Conservation (phyloP, 2,797 vertebrate species). For the Cyclopterus lumpus region DNA sequence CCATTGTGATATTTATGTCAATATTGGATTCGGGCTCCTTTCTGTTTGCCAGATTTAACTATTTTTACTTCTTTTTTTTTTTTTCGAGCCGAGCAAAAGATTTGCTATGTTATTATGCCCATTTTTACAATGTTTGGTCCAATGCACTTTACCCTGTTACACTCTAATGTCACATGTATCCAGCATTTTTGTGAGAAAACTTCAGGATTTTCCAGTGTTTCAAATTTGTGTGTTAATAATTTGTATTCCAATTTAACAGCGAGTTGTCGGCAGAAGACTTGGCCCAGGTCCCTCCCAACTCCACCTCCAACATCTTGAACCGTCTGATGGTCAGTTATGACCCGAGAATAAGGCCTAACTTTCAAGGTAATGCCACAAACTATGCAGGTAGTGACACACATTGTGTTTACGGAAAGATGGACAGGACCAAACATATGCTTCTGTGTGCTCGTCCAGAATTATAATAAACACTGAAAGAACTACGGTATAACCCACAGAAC, state of each 20-base stretch:
- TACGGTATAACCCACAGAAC: too few relatives aligned
- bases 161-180: neutral
- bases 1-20: neutral
- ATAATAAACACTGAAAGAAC: neutral
- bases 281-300: slow-evolving; percentile 92
- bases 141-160: neutral
- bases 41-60: neutral
- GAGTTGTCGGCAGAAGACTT: slow-evolving; percentile 93
- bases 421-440: neutral
- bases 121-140: neutral
- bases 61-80: too few relatives aligned
- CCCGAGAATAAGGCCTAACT: slow-evolving; percentile 95
- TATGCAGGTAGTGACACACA: neutral
- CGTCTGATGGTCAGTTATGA: slow-evolving; percentile 94
- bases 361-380: slow-evolving; percentile 88
- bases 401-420: neutral
- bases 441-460: neutral
- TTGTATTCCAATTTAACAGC: slow-evolving; percentile 68
- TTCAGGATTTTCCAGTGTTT: slow-evolving; percentile 6
- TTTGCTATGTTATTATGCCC: too few relatives aligned
- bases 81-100: too few relatives aligned
- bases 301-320: slow-evolving; percentile 96
- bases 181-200: neutral
- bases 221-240: neutral
- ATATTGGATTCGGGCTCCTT: neutral